These are phyloP conservation scores for Forpus xanthops DNA, from an alignment of 2,797 vertebrate species.

Conservation along the genomic window DNA sequence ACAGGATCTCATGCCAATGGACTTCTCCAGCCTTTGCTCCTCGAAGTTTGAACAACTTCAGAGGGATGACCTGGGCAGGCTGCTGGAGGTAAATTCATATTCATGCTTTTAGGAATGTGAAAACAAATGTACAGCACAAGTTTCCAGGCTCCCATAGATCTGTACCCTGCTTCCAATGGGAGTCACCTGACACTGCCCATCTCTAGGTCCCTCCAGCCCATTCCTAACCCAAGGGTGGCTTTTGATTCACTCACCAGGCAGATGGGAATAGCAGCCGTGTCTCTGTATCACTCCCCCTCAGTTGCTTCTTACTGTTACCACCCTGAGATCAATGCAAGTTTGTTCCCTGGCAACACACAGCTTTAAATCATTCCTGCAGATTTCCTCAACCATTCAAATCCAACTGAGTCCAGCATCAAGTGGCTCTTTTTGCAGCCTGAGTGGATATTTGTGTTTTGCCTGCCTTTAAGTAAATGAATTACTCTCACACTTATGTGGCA, in stretches of 20 bases:
- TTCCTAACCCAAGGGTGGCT: neutral
- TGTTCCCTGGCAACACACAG: conserved; percentile 70
- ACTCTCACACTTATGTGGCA: neutral
- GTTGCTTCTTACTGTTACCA: conserved; percentile 1
- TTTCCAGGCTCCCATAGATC: neutral
- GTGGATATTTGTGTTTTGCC: conserved; percentile 15
- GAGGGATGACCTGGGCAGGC: accelerated
- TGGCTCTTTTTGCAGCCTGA: conserved; percentile 32
- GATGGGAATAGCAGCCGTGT: neutral
- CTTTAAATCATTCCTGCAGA: conserved; percentile 53
- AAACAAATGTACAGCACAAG: accelerated
- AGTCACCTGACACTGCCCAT: neutral
- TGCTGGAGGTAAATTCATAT: neutral
- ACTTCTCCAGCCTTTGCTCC: neutral
- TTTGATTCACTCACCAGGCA: neutral
- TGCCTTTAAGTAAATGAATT: conserved; percentile 37
- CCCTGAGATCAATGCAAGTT: conserved; percentile 57
- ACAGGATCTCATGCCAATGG: accelerated
- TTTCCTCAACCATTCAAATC: conserved; percentile 56
- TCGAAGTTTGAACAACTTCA: neutral
- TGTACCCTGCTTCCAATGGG: accelerated
- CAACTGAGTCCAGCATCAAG: conserved; percentile 58
- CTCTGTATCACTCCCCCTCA: conserved; percentile 23
- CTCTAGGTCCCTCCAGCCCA: neutral
- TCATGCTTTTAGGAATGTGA: neutral